A percentile compares a stretch with the other conserved stretches of the same genome.
phyloP scores from a whole-genome alignment of 64 coral and sea anemone genomes.

The Cladopsammia gracilis region DNA sequence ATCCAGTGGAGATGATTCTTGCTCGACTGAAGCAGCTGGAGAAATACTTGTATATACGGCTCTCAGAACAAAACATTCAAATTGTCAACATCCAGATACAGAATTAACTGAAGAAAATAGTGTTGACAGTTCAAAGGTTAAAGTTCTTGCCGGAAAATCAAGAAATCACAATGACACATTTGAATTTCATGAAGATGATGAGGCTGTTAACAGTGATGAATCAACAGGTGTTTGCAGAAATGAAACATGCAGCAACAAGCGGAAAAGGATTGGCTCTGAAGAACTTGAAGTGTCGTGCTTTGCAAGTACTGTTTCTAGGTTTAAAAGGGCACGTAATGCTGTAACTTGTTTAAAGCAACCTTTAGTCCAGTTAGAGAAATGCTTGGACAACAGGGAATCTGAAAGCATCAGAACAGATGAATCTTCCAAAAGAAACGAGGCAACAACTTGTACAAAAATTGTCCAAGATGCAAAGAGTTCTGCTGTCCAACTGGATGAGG shows the following conservation, averaged over 20 bases:
- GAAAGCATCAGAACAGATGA: background rate
- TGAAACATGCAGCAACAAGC: background rate
- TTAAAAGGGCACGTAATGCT: constrained; percentile 37
- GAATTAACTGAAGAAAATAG: background rate
- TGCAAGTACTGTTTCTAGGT: background rate
- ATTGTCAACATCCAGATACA: background rate
- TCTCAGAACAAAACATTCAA: background rate
- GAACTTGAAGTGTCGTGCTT: background rate
- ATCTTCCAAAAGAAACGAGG: background rate
- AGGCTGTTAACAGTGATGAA: background rate
- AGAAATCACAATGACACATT: background rate
- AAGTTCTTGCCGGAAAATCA: background rate
- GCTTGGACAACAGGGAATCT: background rate
- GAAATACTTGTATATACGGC: background rate
- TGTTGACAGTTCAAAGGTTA: background rate
- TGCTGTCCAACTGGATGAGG: background rate
- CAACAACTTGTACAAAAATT: background rate
- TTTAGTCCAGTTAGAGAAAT: constrained; percentile 6
- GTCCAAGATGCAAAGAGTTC: background rate
- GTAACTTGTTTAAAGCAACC: constrained; percentile 3
- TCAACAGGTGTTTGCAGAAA: background rate
- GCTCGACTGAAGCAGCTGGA: background rate
- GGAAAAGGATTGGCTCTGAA: constrained; percentile 32
- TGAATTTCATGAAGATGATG: background rate
- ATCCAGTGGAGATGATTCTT: background rate